Conservation (phyloP, 2,888 invertebrate genomes). For the Idaea aversata region DNA sequence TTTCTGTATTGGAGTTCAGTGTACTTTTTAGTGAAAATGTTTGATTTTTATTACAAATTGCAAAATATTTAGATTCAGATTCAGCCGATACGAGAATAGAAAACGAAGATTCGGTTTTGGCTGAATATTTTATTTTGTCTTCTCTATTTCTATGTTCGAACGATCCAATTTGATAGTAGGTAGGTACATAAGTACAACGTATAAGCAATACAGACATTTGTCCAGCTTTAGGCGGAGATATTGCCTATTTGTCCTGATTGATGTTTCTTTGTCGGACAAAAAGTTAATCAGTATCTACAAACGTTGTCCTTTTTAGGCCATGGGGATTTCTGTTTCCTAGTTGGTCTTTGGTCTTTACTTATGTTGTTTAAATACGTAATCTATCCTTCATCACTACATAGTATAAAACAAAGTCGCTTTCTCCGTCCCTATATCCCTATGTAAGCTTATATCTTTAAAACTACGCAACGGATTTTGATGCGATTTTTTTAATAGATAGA, state of each 20-base stretch:
- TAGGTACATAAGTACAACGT: background rate
- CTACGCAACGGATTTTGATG: no score
- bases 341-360: no score
- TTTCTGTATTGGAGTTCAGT: no score
- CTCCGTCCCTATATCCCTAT: no score
- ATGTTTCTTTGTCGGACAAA: background rate
- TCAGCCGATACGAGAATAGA: background rate
- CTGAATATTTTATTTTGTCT: background rate
- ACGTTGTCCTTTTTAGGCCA: background rate
- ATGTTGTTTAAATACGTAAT: no score
- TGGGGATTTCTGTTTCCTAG: background rate
- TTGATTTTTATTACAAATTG: background rate
- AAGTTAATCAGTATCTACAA: background rate
- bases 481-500: no score
- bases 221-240: background rate
- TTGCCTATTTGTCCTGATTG: background rate
- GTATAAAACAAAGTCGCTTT: no score
- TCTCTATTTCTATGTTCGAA: background rate
- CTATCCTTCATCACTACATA: no score
- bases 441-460: no score
- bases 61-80: background rate
- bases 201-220: background rate
- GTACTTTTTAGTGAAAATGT: no score
- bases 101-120: background rate
- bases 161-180: background rate